Evolutionary conservation across 1,140 invertebrate species (phyloP).

Genomic region (Antheraea mylitta): DNA sequence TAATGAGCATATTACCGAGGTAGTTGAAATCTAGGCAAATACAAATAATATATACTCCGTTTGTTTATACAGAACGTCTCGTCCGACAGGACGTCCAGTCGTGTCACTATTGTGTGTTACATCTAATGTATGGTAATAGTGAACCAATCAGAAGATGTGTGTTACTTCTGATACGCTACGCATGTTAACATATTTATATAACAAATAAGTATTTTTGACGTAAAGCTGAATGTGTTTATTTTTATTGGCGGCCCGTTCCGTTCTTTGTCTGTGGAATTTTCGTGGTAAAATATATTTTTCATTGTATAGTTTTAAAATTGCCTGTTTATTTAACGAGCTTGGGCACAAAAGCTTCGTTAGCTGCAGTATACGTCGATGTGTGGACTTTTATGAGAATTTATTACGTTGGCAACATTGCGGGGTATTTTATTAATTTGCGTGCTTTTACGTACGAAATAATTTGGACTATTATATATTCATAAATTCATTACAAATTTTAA

Average conservation of each 20-base stretch:
- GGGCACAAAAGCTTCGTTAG: constrained; percentile 1
- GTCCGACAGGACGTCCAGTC: too few relatives aligned
- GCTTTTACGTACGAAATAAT: neutral
- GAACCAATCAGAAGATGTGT: too few relatives aligned
- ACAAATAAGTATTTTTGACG: neutral
- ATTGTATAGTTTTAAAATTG: constrained; percentile 5
- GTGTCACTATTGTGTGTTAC: too few relatives aligned
- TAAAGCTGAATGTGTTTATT: neutral
- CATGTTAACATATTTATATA: neutral
- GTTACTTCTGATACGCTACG: too few relatives aligned
- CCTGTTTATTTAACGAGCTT: constrained; percentile 2
- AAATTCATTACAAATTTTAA: neutral
- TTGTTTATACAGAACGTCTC: too few relatives aligned
- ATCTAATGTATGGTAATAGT: too few relatives aligned
- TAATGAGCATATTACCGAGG: too few relatives aligned
- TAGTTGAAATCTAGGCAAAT: too few relatives aligned
- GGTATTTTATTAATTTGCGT: neutral
- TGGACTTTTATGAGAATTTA: constrained; percentile 4
- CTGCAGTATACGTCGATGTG: neutral
- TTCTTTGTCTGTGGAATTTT: neutral
- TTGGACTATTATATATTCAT: neutral
- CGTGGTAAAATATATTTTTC: neutral
- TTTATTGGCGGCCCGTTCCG: neutral
- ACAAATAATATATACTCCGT: too few relatives aligned
- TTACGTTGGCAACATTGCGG: neutral